These are phyloP conservation scores for Acropternis orthonyx DNA, from an alignment of 2,797 vertebrate species.

Conservation along the genomic window DNA sequence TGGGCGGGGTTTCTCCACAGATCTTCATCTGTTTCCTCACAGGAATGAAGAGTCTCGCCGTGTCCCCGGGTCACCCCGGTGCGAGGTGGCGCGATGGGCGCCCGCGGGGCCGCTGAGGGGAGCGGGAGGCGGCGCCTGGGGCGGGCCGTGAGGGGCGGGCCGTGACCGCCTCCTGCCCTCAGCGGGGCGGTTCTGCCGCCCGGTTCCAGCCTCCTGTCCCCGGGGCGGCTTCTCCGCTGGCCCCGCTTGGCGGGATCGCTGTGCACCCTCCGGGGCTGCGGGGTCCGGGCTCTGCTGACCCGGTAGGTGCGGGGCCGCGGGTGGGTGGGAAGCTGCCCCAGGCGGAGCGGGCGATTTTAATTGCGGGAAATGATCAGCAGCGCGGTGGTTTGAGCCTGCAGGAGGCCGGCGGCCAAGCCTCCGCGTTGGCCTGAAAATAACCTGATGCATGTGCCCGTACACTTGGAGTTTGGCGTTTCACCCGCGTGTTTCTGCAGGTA, in stretches of 20 bases:
- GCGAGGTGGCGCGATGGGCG: accelerated
- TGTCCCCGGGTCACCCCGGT: accelerated
- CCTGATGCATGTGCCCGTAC: accelerated
- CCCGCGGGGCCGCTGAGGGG: accelerated
- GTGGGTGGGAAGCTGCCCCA: background rate
- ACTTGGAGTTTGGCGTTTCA: background rate
- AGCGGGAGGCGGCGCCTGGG: background rate
- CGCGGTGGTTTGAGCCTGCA: background rate
- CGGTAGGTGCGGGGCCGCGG: background rate
- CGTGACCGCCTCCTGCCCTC: too few species aligned
- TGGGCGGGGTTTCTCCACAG: accelerated
- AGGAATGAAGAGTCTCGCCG: accelerated
- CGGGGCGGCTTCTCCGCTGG: too few species aligned
- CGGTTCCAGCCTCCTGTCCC: too few species aligned
- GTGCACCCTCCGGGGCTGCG: too few species aligned
- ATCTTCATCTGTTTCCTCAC: background rate
- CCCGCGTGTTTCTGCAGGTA: too few species aligned
- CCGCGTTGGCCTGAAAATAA: background rate
- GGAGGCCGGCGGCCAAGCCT: background rate
- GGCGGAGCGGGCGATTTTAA: background rate
- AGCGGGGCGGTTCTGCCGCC: too few species aligned
- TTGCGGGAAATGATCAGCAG: accelerated
- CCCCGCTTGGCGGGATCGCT: too few species aligned
- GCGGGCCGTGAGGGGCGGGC: too few species aligned
- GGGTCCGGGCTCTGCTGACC: too few species aligned